Base-by-base conservation (phyloP, 2,888 invertebrate genomes). In the Calameuta idolon region DNA sequence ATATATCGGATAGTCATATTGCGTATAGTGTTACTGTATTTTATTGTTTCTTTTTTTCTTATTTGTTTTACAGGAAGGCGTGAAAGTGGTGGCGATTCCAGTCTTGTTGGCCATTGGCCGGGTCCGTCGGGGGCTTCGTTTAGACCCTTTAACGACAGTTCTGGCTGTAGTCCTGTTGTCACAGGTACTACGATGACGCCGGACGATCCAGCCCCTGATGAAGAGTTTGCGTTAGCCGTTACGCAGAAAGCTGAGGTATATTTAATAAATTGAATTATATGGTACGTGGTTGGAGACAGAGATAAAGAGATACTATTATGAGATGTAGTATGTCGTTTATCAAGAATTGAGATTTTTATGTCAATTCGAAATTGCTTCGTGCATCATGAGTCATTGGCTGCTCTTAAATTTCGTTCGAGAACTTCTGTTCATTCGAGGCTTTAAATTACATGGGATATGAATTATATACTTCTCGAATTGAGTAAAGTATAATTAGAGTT, bases 101-200 rank as follows among this genome's bases (percentile, higher is more conserved):
- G 83, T 81, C 81, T 84, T 69, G 77, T 83, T 69, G 83, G 84
- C 69, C 84, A 79, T 77, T 81, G 80, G 79, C 79, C 85, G 75
- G 83, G 79, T 81, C 78, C 82, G 71, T 69, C 82, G 35, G 82
- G 78, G 77, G 75, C 80, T 74, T 78, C 83, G 75, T 73, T 81
- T 23, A 81, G 83, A 79, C 78, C 82, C 80, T 78, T 82, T 78
- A 84, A 82, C 84, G 83, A 82, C 83, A 77, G 74, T 73, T 83
- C 80, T 79, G 77, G 79, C 79, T 82, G 81, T 83, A 77, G 79
- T 77, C 81, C 80, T 81, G 80, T 80, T 73, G 79, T 84, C 78
- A 87, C 85, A 82, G 82, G 82, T 79, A 82, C 79, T 85, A 89
- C 85, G 78, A 90, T 89, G 90, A 87, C 83, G 79, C 86, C 87